Percentiles rank a stretch among this genome's conserved stretches.
These are phyloP conservation scores for Cladopsammia gracilis DNA, from an alignment of 64 coral and sea anemone species.

Conservation along the genomic window DNA sequence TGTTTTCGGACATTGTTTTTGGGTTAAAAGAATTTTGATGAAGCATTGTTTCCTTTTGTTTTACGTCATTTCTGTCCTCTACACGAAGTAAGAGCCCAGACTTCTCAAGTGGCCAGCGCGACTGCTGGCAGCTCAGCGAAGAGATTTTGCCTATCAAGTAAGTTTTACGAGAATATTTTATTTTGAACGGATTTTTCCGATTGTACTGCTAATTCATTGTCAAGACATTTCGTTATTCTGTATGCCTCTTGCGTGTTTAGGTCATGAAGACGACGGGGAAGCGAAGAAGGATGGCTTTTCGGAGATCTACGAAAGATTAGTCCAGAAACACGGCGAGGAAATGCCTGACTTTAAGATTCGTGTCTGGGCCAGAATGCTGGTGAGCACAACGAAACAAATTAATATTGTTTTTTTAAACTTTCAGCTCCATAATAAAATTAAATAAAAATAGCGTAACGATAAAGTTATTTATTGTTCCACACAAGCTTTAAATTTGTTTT, in stretches of 20 bases:
- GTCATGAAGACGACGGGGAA: background rate
- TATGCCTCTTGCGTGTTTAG: background rate
- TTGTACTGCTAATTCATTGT: background rate
- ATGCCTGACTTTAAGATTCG: background rate
- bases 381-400: background rate
- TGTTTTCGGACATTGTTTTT: too few relatives aligned
- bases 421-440: too few relatives aligned
- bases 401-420: background rate
- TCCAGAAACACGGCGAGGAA: background rate
- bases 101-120: background rate
- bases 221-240: background rate
- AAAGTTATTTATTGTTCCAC: too few relatives aligned
- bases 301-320: background rate
- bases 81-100: too few relatives aligned
- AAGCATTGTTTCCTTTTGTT: too few relatives aligned
- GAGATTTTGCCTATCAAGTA: background rate
- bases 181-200: background rate
- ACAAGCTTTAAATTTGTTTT: too few relatives aligned
- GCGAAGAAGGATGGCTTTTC: background rate
- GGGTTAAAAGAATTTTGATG: too few relatives aligned
- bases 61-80: too few relatives aligned
- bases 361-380: conserved; percentile 1
- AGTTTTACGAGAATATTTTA: background rate
- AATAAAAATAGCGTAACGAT: too few relatives aligned
- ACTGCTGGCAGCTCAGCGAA: background rate